Evolutionary conservation across 1,140 invertebrate genomes (phyloP), one percentile per base, ranked within the genome.

Genomic region (Centruroides vittatus): DNA sequence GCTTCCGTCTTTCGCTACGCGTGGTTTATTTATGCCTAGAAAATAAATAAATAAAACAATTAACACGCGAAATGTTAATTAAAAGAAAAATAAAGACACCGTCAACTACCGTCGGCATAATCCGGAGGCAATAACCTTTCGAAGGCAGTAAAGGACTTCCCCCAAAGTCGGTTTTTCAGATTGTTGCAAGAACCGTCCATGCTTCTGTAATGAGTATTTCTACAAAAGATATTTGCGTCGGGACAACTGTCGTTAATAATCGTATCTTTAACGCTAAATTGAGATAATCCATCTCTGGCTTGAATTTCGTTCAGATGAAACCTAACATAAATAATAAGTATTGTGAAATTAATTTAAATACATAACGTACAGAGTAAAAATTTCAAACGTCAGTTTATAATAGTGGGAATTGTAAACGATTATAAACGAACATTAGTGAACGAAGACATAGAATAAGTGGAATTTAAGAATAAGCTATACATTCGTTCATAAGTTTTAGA

Each of bases 181-280:
- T 88, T 86, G 70, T 89, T 89, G 70, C 86, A 89, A 11, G 81
- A 81, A 3, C 86, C 86, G 69, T 88, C 85, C 50, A 81, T 74
- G 5, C 76, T 80, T 8, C 87, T 72, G 70, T 82, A 86, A 57
- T 63, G 60, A 0, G 60, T 57, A 2, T 53, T 48, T 5, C 59
- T 60, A 47, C 74, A 76, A 41, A 41, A 41, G 12, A 59, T 60
- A 0, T 63, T 57, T 4, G 63, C 61, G 35, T 68, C 67, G 0
- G 75, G 74, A 63, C 76, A 78, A 0, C 73, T 71, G 49, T 75
- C 71, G 6, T 67, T 72, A 35, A 77, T 71, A 11, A 73, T 68
- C 3, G 77, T 78, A 58, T 74, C 73, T 53, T 71, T 58, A 5
- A 75, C 62, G 62, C 73, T 76, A 65, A 78, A 73, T 4, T 65